These are phyloP conservation scores for Amphiura filiformis DNA, from an alignment of 35 echinoderm and acorn worm genomes.

Conservation along the genomic window DNA sequence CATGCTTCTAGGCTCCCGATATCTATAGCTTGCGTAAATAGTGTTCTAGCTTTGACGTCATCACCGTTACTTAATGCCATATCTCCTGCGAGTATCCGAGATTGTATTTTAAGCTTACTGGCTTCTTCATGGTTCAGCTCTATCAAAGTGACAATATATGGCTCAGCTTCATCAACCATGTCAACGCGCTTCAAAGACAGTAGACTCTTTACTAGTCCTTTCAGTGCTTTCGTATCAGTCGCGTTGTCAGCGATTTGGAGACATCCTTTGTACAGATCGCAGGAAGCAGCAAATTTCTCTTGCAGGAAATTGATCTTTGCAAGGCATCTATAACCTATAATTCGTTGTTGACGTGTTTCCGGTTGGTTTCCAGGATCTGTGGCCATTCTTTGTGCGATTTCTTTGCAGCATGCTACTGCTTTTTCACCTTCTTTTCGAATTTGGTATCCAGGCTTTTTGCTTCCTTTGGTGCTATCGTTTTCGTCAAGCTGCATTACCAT, in stretches of 20 bases:
- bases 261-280: neutral
- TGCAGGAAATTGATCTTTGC: neutral
- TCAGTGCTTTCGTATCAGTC: neutral
- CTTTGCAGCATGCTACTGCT: too few relatives aligned
- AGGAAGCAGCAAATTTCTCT: neutral
- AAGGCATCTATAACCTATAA: neutral
- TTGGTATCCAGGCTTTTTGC: too few relatives aligned
- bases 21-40: neutral
- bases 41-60: neutral
- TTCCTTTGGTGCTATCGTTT: too few relatives aligned
- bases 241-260: neutral
- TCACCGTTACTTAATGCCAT: neutral
- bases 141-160: neutral
- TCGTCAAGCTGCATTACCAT: too few relatives aligned
- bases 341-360: neutral
- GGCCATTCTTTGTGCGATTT: too few relatives aligned
- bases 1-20: neutral
- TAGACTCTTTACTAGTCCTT: neutral
- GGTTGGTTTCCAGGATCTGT: too few relatives aligned
- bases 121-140: neutral
- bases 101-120: neutral
- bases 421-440: too few relatives aligned
- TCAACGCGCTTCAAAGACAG: neutral
- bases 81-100: neutral
- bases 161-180: neutral